These are phyloP conservation scores for Mormyrops attenuatus DNA, from an alignment of 2,797 vertebrate genomes.

Conservation along the genomic window DNA sequence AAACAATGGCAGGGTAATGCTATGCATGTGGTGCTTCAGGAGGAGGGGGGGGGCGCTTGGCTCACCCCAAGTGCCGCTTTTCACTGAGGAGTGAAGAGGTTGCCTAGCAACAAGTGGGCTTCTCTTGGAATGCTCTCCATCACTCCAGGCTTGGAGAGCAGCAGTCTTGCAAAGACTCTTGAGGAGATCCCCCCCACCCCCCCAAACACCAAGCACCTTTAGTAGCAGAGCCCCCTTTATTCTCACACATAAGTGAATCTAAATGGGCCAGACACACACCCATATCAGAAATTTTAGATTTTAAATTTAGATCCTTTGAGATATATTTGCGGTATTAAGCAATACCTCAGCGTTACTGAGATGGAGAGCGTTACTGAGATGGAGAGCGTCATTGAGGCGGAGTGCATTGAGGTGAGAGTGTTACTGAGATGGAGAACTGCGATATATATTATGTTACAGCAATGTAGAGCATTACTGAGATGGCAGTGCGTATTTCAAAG, in stretches of 20 bases:
- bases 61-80: slow-evolving; percentile 1
- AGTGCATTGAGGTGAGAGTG: too few species aligned
- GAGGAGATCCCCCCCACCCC: background rate
- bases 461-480: background rate
- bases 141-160: background rate
- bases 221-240: background rate
- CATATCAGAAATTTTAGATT: background rate
- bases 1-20: background rate
- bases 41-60: background rate
- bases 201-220: background rate
- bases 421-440: background rate
- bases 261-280: background rate
- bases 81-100: slow-evolving; percentile 10
- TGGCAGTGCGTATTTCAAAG: background rate
- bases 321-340: background rate
- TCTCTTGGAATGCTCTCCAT: slow-evolving; percentile 24
- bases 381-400: background rate
- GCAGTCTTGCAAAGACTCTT: background rate
- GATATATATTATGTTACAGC: too few species aligned
- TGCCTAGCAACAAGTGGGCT: slow-evolving; percentile 24
- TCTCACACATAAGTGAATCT: background rate
- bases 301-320: background rate
- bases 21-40: background rate
- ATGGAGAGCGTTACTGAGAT: too few species aligned
- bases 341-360: background rate